Evolutionary conservation across 2,888 invertebrate genomes (phyloP), one percentile per base, ranked within the genome.

Genomic region (Xiphydria camelus): DNA sequence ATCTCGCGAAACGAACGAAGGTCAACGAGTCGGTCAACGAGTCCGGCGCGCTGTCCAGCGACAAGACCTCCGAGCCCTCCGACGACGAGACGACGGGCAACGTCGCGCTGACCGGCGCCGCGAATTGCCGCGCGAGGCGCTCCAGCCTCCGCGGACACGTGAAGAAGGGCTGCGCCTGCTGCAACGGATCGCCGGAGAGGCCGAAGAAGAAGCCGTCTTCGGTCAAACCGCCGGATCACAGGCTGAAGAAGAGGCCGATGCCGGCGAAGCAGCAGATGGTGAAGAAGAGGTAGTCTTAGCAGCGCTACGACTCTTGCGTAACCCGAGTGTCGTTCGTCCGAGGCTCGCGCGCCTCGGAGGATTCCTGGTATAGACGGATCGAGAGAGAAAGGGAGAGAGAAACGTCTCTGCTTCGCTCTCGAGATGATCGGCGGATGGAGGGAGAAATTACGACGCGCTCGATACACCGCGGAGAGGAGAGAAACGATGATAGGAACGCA

Each of bases 151-250:
- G 84, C 0, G 83, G 83, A 4, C 81, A 82, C 6, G 83, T 83
- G 1, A 83, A 83, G 56, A 79, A 83, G 29, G 82, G 81, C 38
- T 84, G 84, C 61, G 80, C 80, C 22, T 84, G 85, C 67, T 85
- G 84, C 68, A 80, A 77, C 63, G 83, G 83, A 4, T 77, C 79
- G 0, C 79, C 82, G 1, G 79, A 80, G 2, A 78, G 82, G 5
- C 77, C 78, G 19, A 75, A 79, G 31, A 78, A 82, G 39, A 81
- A 82, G 57, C n/a, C n/a, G n/a, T n/a, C n/a, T n/a, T 40, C 60
- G 3, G 59, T 64, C 2, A 73, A 69, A 32, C 38, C 68, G 15
- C 38, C 68, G 15, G 73, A 73, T 32, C 68, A 71, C 20, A 70
- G 63, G 37, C 40, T 69, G 15, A 72, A 73, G 55, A 73, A 70